Evolutionary conservation across 2,797 vertebrate genomes (phyloP), one percentile per base, ranked within the genome.

Genomic region (Meda fulgida): DNA sequence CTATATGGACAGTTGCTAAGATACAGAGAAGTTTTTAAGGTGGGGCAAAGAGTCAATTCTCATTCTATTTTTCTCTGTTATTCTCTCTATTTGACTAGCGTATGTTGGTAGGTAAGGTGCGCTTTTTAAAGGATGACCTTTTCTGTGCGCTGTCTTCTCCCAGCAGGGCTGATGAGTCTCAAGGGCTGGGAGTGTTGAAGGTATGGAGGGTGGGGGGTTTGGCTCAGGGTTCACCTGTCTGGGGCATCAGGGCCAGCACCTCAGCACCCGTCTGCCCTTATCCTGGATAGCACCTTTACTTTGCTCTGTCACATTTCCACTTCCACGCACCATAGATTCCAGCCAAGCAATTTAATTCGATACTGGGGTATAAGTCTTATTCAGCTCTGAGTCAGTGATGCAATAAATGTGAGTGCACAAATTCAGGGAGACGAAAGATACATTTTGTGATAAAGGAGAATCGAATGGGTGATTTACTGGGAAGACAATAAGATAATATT

Each of bases 51-150:
- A 29, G 31, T 36, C 34, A 29, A 2, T 53, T 55, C 19, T 40
- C 3, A 43, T 38, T 63, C 34, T 76, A 21, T 75, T 55, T 79
- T 8, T 58, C 58, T 78, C 36, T 69, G 34, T 71, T 26, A 65
- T 36, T 36, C 34, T 36, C 34, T 36, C 34, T 31, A 31, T 31
- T 65, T 76, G 8, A 60, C 48, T 80, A 63, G 78, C 67, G n/a
- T 81, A 82, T 86, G 80, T 71, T 63, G 36, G 38, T 78, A 38
- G 4, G n/a, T 63, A 26, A 2, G 78, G 67, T 76, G 66, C 34
- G n/a, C 63, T 78, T 13, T 63, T 70, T 81, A 69, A 76, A 86
- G 77, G 40, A 48, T 90, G 89, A 91, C 90, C 87, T 91, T 90
- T 89, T 84, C 78, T 66, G 51, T 26, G 43, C n/a, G 43, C 51